Conservation (phyloP, 2,113 vertebrate genomes). For the Colaptes auratus region DNA sequence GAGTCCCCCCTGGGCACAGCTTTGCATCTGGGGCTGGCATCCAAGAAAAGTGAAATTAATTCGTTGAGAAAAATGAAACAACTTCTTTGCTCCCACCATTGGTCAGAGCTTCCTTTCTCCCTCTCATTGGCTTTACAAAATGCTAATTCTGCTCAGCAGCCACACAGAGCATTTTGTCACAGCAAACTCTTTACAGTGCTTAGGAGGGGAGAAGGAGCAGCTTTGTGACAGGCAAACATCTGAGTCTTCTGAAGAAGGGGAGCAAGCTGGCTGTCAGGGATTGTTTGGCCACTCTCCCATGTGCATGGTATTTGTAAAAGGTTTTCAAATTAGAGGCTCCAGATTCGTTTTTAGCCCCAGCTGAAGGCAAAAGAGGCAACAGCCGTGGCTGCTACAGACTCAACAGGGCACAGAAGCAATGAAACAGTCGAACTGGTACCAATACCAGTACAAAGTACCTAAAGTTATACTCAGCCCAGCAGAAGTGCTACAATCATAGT, state of each 20-base stretch:
- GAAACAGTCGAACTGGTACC: no score
- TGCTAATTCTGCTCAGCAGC: neutral
- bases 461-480: no score
- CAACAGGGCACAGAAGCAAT: neutral
- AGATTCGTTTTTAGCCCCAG: neutral
- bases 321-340: neutral
- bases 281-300: neutral
- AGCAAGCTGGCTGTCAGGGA: neutral
- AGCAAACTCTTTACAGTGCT: neutral
- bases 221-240: conserved; percentile 9
- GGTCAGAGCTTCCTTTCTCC: neutral
- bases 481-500: no score
- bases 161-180: neutral
- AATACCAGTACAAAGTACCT: no score
- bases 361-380: neutral
- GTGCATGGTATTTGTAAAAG: neutral
- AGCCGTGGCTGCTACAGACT: rapidly evolving
- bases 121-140: neutral
- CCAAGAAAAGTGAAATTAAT: neutral
- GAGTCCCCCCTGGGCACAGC: neutral
- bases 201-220: neutral
- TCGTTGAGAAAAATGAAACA: neutral
- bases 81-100: neutral
- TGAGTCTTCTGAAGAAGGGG: neutral
- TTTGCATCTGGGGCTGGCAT: neutral